Base-by-base conservation (phyloP, 2,888 invertebrate genomes). In the Pollenia labialis region DNA sequence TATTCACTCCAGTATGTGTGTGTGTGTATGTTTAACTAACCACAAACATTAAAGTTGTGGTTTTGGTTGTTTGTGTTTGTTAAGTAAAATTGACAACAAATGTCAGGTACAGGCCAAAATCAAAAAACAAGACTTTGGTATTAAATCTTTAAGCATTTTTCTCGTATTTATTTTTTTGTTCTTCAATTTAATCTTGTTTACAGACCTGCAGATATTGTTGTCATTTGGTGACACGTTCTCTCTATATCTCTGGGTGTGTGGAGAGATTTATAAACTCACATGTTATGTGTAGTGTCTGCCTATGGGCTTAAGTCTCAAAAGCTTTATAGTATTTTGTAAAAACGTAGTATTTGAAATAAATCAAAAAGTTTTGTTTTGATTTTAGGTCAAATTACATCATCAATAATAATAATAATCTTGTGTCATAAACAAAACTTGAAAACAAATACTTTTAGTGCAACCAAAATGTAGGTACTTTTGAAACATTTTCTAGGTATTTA, bases 11-110 rank as follows among this genome's bases (percentile, higher is more conserved):
- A 32, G 32, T 32, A 9, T 54, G 18, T 3, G 9, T 2, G 18
- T 56, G 54, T 56, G 11, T 56, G 56, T 56, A n/a, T 23, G 6
- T 56, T 56, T 23, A 12, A 12, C 11, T 12, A 23, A 44, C 14
- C 56, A 44, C 16, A 44, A 72, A 1, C 44, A 64, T 64, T 46
- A 12, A 46, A 46, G 64, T 23, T 64, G 64, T 64, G 46, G 64
- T 23, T 64, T 46, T 64, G 46, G 64, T 46, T 64, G 32, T 64
- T 56, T 7, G 2, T 44, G 18, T n/a, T 23, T 62, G 62, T 44
- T 23, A 23, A 23, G 18, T 56, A 23, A 56, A 56, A 56, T 56
- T 23, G 23, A 56, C 23, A 56, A 56, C 1, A 23, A 10, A 56
- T 56, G 56, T 23, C 23, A 56, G 3, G 18, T 56, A 56, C 23